Percentiles rank a stretch among this genome's conserved stretches.
These are phyloP conservation scores for Amblyraja radiata DNA, from an alignment of 2,797 vertebrate species.

Conservation along the genomic window DNA sequence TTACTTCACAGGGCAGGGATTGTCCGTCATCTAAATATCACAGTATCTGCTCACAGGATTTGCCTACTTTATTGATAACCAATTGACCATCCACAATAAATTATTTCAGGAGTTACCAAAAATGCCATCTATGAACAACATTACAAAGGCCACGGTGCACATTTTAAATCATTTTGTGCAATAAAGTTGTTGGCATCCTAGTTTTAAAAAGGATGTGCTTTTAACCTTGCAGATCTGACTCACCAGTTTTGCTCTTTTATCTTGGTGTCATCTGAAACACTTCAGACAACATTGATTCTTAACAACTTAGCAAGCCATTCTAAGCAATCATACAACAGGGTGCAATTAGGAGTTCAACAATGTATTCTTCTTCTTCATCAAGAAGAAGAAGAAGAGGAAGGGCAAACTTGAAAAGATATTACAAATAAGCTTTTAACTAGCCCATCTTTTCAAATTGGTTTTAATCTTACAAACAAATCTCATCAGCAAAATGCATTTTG, in stretches of 20 bases:
- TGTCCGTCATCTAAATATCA: neutral
- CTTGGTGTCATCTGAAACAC: neutral
- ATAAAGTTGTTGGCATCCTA: neutral
- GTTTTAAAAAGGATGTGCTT: neutral
- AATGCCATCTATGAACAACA: neutral
- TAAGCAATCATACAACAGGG: neutral
- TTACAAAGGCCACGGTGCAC: neutral
- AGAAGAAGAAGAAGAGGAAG: too few relatives aligned
- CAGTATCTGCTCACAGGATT: neutral
- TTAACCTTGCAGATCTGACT: constrained; percentile 1
- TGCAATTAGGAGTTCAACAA: neutral
- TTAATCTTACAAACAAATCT: neutral
- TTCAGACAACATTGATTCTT: neutral
- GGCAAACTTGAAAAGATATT: neutral
- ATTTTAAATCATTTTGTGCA: neutral
- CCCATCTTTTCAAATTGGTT: neutral
- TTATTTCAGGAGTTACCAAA: neutral
- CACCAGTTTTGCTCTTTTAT: neutral
- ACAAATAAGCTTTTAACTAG: neutral
- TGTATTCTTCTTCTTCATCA: too few relatives aligned
- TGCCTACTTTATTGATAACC: neutral
- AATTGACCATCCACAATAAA: neutral
- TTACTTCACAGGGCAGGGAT: neutral
- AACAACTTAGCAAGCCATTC: neutral
- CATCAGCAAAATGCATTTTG: neutral